A percentile compares a stretch with the other conserved stretches of the same genome.
Conservation (phyloP, 1,140 invertebrate genomes). For the Lucilia sericata region DNA sequence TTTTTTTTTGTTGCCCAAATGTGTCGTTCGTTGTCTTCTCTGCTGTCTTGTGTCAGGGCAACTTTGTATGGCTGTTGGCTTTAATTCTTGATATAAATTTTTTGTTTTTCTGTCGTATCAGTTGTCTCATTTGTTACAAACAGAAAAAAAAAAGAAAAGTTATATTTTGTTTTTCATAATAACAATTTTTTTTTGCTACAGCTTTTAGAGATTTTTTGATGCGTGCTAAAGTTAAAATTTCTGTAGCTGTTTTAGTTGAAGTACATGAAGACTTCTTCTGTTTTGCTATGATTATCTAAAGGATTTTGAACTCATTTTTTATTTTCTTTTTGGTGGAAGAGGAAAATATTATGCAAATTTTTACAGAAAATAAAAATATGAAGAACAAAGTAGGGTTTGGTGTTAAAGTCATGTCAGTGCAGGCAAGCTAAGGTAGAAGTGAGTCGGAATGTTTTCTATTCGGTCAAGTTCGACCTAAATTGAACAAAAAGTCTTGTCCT, state of each 20-base stretch:
- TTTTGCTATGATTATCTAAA: conserved; percentile 20
- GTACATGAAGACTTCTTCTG: background rate
- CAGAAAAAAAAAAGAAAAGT: background rate
- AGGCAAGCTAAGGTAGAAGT: background rate
- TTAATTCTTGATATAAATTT: background rate
- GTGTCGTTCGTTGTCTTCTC: background rate
- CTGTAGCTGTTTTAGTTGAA: background rate
- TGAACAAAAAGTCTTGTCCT: no score
- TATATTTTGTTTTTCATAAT: background rate
- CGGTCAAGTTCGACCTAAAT: no score
- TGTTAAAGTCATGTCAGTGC: conserved; percentile 14
- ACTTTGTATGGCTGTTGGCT: conserved; percentile 19
- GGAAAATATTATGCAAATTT: background rate
- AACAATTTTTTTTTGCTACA: background rate
- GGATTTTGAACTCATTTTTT: conserved; percentile 21
- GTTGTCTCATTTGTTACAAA: conserved; percentile 17
- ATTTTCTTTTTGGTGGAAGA: background rate
- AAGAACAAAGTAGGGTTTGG: background rate
- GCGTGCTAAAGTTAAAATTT: conserved; percentile 9
- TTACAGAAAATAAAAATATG: background rate
- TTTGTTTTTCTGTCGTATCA: background rate
- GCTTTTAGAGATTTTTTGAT: conserved; percentile 5
- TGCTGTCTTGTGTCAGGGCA: background rate
- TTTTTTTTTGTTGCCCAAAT: background rate
- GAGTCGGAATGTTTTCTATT: no score